These are phyloP conservation scores for Drosophila crucigera DNA, from an alignment of 2,888 invertebrate genomes.

Conservation along the genomic window DNA sequence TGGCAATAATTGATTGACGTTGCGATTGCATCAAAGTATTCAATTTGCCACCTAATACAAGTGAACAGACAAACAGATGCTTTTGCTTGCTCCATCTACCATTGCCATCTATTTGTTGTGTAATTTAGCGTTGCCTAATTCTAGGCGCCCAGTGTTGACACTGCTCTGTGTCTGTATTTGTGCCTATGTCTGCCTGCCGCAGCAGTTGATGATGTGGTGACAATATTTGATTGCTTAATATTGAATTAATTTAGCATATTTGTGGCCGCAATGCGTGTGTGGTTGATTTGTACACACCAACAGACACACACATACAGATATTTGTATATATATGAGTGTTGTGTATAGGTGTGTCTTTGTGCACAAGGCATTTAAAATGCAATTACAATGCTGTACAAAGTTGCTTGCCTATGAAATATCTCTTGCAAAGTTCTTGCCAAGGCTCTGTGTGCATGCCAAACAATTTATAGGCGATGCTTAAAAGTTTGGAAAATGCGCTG, in stretches of 20 bases:
- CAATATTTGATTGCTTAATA: constrained; percentile 80
- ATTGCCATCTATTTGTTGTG: constrained; percentile 52
- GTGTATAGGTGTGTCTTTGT: constrained; percentile 1
- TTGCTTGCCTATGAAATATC: constrained; percentile 27
- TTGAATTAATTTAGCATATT: constrained; percentile 77
- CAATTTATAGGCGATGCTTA: constrained; percentile 54
- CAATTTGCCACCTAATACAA: constrained; percentile 36
- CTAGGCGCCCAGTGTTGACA: constrained; percentile 47
- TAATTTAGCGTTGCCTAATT: constrained; percentile 69
- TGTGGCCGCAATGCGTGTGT: constrained; percentile 62
- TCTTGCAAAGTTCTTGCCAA: constrained; percentile 26
- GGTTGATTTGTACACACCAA: constrained; percentile 40
- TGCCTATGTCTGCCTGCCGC: constrained; percentile 40
- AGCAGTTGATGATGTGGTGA: constrained; percentile 75
- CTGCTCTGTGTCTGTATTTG: constrained; percentile 1
- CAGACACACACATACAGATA: background rate
- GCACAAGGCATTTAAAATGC: constrained; percentile 59
- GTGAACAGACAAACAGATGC: constrained; percentile 25
- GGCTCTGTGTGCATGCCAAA: constrained; percentile 27
- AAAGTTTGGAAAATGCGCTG: constrained; percentile 58
- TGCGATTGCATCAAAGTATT: constrained; percentile 49
- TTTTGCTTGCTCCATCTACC: background rate
- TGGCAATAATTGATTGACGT: constrained; percentile 25
- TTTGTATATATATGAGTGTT: background rate
- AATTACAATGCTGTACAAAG: constrained; percentile 52